These are phyloP conservation scores for Elymnias hypermnestra DNA, from an alignment of 1,140 invertebrate genomes.

Conservation along the genomic window DNA sequence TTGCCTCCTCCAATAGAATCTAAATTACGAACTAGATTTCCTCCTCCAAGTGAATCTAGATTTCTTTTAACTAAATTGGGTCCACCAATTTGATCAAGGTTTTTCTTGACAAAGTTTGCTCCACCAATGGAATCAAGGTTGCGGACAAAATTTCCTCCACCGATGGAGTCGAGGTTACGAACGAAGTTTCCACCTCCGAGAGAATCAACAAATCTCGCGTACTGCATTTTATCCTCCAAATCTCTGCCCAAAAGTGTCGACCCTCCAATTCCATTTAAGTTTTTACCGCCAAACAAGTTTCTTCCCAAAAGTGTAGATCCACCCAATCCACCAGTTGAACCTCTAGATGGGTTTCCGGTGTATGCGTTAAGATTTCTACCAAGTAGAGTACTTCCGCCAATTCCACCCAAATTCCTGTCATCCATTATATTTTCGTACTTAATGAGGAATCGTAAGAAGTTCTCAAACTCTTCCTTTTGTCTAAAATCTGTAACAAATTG, in stretches of 20 bases:
- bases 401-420: slow-evolving; percentile 39
- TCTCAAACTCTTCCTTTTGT: slow-evolving; percentile 49
- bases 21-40: slow-evolving; percentile 54
- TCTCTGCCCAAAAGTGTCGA: slow-evolving; percentile 34
- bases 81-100: slow-evolving; percentile 71
- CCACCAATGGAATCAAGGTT: slow-evolving; percentile 63
- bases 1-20: slow-evolving; percentile 70
- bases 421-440: slow-evolving; percentile 41
- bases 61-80: slow-evolving; percentile 67
- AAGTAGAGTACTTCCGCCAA: slow-evolving; percentile 34
- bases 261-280: slow-evolving; percentile 42
- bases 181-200: slow-evolving; percentile 54
- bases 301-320: slow-evolving; percentile 29
- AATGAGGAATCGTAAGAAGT: slow-evolving; percentile 44
- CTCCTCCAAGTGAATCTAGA: slow-evolving; percentile 59
- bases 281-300: slow-evolving; percentile 26
- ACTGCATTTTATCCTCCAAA: slow-evolving; percentile 40
- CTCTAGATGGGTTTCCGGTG: slow-evolving; percentile 19
- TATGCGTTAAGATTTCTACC: slow-evolving; percentile 37
- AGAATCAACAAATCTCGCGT: slow-evolving; percentile 62
- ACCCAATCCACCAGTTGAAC: slow-evolving; percentile 25
- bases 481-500: slow-evolving; percentile 49
- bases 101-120: slow-evolving; percentile 65
- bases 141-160: slow-evolving; percentile 45
- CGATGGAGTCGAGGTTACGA: slow-evolving; percentile 63